Conservation (phyloP, 2,888 invertebrate genomes). For the Volucella zonaria region DNA sequence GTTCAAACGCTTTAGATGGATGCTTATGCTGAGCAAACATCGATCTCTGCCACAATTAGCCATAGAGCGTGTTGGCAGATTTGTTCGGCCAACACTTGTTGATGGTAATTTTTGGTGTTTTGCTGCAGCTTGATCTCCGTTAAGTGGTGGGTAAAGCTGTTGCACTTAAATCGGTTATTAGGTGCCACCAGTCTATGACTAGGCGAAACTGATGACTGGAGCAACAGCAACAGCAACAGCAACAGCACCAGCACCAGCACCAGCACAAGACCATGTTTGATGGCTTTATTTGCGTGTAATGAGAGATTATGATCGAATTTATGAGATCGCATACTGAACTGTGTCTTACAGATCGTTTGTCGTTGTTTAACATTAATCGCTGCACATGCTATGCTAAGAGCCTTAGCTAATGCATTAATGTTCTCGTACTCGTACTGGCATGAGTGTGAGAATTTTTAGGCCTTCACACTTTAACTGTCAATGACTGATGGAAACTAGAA, state of each 20-base stretch:
- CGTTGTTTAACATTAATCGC: constrained; percentile 5
- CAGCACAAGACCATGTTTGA: constrained; percentile 48
- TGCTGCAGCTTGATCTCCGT: constrained; percentile 28
- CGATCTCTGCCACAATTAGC: constrained; percentile 69
- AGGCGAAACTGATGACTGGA: constrained; percentile 40
- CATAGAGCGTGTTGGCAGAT: constrained; percentile 71
- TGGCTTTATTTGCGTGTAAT: constrained; percentile 63
- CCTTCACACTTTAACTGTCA: too few relatives aligned
- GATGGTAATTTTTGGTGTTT: constrained; percentile 63
- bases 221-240: not conserved
- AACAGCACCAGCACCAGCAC: too few relatives aligned
- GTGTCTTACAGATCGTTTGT: constrained; percentile 24
- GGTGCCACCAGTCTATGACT: constrained; percentile 8
- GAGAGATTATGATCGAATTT: constrained; percentile 51
- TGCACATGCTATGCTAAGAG: too few relatives aligned
- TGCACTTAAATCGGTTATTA: constrained; percentile 57
- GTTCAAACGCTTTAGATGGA: constrained; percentile 35
- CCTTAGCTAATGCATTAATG: too few relatives aligned
- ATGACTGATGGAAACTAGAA: too few relatives aligned
- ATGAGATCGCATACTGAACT: constrained; percentile 18
- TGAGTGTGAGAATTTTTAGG: too few relatives aligned
- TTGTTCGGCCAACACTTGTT: constrained; percentile 70
- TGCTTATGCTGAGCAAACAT: constrained; percentile 49
- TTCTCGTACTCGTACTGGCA: too few relatives aligned
- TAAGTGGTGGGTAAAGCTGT: constrained; percentile 46